Percentiles rank a stretch among this genome's conserved stretches.
phyloP scores from a whole-genome alignment of 2,797 vertebrate species.

The Buphagus erythrorhynchus region DNA sequence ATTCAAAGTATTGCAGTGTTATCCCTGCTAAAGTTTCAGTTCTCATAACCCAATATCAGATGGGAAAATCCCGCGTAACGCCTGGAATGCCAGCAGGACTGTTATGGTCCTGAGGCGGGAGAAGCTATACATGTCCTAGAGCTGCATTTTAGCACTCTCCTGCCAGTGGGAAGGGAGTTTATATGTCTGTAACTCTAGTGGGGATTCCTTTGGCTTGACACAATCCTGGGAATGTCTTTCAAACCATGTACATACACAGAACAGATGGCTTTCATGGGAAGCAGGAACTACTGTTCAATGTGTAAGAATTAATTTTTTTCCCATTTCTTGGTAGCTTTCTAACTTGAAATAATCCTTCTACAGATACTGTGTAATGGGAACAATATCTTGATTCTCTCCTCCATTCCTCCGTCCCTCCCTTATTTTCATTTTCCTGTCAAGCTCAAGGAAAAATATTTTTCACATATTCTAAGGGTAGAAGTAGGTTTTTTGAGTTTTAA shows the following conservation, averaged over 20 bases:
- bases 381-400: not conserved
- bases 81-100: slow-evolving; percentile 28
- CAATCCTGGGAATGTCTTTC: slow-evolving; percentile 60
- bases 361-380: not conserved
- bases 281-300: slow-evolving; percentile 32
- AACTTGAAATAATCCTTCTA: not conserved
- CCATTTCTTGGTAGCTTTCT: slow-evolving; percentile 18
- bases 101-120: not conserved
- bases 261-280: slow-evolving; percentile 66
- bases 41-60: slow-evolving; percentile 44
- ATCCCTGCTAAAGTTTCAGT: slow-evolving; percentile 38
- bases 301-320: not conserved
- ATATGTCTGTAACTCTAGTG: slow-evolving; percentile 64
- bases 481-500: not conserved
- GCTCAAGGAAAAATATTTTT: not conserved
- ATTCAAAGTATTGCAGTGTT: not conserved
- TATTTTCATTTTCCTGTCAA: not conserved
- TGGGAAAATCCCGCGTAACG: slow-evolving; percentile 5
- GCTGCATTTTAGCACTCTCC: not conserved
- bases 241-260: slow-evolving; percentile 28
- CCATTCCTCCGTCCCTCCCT: not conserved
- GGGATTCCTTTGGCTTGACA: slow-evolving; percentile 68
- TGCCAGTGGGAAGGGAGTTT: slow-evolving; percentile 20
- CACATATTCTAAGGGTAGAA: not conserved
- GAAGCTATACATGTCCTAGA: not conserved